Percentiles rank a stretch among this genome's conserved stretches.
Evolutionary conservation across 2,888 invertebrate genomes (phyloP).

Genomic region (Aphodius sticticus): DNA sequence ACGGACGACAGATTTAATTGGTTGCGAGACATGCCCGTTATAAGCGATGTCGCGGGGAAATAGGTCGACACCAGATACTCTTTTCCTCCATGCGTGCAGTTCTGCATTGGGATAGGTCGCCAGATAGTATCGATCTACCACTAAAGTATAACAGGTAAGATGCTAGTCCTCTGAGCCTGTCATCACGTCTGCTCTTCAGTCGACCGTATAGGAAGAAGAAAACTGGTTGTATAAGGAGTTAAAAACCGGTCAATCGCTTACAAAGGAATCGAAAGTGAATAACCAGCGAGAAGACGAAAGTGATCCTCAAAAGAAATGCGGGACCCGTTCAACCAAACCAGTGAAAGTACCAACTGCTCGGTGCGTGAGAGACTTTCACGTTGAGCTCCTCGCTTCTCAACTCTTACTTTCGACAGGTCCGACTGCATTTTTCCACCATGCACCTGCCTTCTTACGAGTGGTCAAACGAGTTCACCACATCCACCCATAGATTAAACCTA

Average conservation of each 20-base stretch:
- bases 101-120: neutral
- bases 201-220: neutral
- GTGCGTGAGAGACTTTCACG: conserved; percentile 8
- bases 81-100: neutral
- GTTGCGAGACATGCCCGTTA: neutral
- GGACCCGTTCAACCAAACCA: conserved; percentile 24
- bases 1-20: neutral
- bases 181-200: neutral
- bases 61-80: neutral
- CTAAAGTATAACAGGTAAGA: neutral
- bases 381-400: conserved; percentile 13
- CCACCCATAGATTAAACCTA: neutral
- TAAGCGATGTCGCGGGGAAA: no score
- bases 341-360: conserved; percentile 32
- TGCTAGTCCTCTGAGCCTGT: neutral
- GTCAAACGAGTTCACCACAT: neutral
- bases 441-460: conserved; percentile 5
- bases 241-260: conserved; percentile 13
- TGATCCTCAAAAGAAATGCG: conserved; percentile 37
- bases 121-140: neutral
- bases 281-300: conserved; percentile 33
- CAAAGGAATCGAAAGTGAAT: conserved; percentile 33
- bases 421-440: conserved; percentile 26
- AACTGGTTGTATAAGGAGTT: conserved; percentile 4
- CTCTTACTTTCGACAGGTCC: conserved; percentile 32